These are phyloP conservation scores for Phymastichus coffea DNA, from an alignment of 1,140 invertebrate genomes.

Conservation along the genomic window DNA sequence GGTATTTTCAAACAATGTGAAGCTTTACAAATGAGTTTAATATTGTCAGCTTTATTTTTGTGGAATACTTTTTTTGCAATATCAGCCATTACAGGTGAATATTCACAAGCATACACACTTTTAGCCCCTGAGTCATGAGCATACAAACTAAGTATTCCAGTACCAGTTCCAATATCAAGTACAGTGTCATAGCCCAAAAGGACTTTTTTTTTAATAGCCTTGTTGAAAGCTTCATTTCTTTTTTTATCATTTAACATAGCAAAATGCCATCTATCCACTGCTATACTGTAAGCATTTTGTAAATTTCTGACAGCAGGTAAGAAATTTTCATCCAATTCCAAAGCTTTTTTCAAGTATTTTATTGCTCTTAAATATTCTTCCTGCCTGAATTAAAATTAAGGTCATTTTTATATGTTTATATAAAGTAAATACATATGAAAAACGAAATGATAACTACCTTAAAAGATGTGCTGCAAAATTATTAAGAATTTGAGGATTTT, in stretches of 20 bases:
- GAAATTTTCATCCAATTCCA: constrained; percentile 38
- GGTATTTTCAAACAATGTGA: constrained; percentile 60
- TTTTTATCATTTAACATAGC: constrained; percentile 75
- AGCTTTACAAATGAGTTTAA: constrained; percentile 54
- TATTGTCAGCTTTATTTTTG: constrained; percentile 51
- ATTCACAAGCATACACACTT: constrained; percentile 67
- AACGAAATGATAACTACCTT: constrained; percentile 34
- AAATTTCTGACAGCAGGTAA: constrained; percentile 45
- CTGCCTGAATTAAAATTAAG: constrained; percentile 36
- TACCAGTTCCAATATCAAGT: constrained; percentile 75
- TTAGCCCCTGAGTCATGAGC: constrained; percentile 60
- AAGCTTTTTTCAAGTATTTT: constrained; percentile 38
- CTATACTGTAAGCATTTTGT: constrained; percentile 46
- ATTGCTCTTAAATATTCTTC: constrained; percentile 40
- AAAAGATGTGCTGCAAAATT: constrained; percentile 46
- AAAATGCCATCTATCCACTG: constrained; percentile 77
- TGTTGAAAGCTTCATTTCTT: constrained; percentile 66
- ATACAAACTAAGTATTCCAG: constrained; percentile 69
- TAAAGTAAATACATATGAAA: not conserved
- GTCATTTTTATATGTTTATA: not conserved
- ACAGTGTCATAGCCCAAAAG: constrained; percentile 59
- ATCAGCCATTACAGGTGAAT: constrained; percentile 62
- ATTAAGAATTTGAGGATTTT: constrained; percentile 43
- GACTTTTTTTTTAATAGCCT: constrained; percentile 64
- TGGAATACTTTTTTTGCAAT: constrained; percentile 62